Evolutionary conservation across 92 coral and sea anemone species (phyloP), one percentile per base, ranked within the genome.

Genomic region (Desmophyllum pertusum): DNA sequence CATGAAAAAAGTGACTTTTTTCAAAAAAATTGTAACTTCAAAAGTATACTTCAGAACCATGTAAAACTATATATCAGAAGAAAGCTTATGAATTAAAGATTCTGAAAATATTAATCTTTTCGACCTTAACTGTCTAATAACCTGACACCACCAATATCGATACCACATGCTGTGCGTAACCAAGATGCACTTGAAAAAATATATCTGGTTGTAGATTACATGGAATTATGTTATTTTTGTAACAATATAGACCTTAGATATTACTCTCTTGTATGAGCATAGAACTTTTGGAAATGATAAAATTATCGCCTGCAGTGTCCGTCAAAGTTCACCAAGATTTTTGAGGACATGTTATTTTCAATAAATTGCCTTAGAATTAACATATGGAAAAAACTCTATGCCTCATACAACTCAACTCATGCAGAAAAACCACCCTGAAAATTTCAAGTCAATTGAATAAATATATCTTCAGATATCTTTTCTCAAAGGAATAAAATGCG

Each of bases 381-480:
- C n/a, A n/a, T n/a, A n/a, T n/a, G n/a, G n/a, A n/a, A n/a, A n/a
- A 81, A 63, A 39, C 79, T 77, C 45, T 81, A 41, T 68, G 73
- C 79, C n/a, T 83, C 69, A 65, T 67, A 50, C 67, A 15, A 83
- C 72, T 73, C 83, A 82, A 50, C 71, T 61, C 76, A 66, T 1
- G 57, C 53, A 81, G 65, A 73, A 17, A 29, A 74, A 42, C 19
- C 79, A 37, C 84, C 57, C 73, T 86, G 76, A 79, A 86, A 86
- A 79, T 79, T 85, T 77, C 78, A 85, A 84, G 70, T 67, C 42
- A 77, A 77, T 85, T 70, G 73, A 46, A 73, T 48, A 64, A 78
- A 84, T 84, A 84, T 63, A 84, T 57, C 88, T 15, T 70, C 61
- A 86, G 85, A 78, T 79, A 86, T 78, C 80, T 69, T 84, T 84